Percentiles rank a stretch among this genome's conserved stretches.
phyloP scores from a whole-genome alignment of 2,888 invertebrate species.

The Acanthoscelides obtectus region DNA sequence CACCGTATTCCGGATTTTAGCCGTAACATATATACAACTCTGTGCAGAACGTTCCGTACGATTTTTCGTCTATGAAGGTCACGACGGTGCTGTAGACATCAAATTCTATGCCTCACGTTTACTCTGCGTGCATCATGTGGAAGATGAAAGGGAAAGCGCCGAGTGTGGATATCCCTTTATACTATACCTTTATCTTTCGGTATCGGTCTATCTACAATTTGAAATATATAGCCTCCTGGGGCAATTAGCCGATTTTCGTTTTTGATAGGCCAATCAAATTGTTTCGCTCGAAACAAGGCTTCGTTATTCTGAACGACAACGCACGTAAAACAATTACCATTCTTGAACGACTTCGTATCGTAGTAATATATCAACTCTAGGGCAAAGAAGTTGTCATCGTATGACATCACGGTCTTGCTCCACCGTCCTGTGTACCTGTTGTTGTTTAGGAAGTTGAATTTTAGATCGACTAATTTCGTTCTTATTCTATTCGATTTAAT shows the following conservation, averaged over 20 bases:
- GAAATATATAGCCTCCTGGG: background rate
- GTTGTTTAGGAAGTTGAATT: too few relatives aligned
- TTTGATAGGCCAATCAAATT: background rate
- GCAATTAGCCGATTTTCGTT: background rate
- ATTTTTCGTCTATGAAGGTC: too few relatives aligned
- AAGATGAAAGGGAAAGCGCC: too few relatives aligned
- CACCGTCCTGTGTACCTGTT: background rate
- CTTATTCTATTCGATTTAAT: too few relatives aligned
- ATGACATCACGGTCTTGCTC: background rate
- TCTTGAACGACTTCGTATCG: background rate
- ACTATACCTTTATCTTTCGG: background rate
- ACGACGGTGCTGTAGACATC: too few relatives aligned
- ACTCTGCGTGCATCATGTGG: too few relatives aligned
- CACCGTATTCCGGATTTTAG: too few relatives aligned
- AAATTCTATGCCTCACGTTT: too few relatives aligned
- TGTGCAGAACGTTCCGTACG: too few relatives aligned
- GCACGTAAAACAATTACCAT: background rate
- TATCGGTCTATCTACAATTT: background rate
- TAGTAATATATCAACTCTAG: background rate
- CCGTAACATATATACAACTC: too few relatives aligned
- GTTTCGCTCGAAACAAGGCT: background rate
- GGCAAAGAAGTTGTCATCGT: background rate
- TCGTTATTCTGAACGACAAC: background rate
- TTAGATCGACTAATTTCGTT: too few relatives aligned
- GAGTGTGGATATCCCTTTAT: too few relatives aligned